Evolutionary conservation across 2,888 invertebrate species (phyloP).

Genomic region (Lamproptera curius): DNA sequence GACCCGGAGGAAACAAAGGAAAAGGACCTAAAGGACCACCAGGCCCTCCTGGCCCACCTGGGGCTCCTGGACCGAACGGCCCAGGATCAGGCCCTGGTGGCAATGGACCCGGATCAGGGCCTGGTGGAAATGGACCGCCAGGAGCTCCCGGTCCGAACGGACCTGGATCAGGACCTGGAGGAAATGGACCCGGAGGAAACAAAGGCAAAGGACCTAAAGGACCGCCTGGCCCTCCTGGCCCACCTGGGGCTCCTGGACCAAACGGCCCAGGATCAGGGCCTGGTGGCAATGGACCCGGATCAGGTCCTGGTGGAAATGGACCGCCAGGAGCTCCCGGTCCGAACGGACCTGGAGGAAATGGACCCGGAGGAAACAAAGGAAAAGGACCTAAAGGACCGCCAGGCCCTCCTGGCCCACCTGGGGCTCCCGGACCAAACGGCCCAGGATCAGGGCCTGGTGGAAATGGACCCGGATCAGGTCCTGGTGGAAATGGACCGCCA

Average conservation of each 20-base stretch:
- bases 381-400: neutral
- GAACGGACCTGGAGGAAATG: no score
- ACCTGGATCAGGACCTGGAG: neutral
- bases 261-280: neutral
- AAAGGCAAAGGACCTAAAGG: neutral
- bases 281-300: neutral
- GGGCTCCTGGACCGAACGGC: neutral
- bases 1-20: no score
- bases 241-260: neutral
- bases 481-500: no score
- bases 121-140: neutral
- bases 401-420: neutral
- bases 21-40: no score
- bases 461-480: no score
- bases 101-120: no score
- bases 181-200: no score
- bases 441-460: no score
- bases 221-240: neutral
- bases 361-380: no score
- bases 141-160: neutral
- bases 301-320: neutral
- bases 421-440: neutral
- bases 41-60: no score
- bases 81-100: no score
- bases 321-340: no score